These are phyloP conservation scores for Iguana delicatissima DNA, from an alignment of 2,797 vertebrate genomes.

Conservation along the genomic window DNA sequence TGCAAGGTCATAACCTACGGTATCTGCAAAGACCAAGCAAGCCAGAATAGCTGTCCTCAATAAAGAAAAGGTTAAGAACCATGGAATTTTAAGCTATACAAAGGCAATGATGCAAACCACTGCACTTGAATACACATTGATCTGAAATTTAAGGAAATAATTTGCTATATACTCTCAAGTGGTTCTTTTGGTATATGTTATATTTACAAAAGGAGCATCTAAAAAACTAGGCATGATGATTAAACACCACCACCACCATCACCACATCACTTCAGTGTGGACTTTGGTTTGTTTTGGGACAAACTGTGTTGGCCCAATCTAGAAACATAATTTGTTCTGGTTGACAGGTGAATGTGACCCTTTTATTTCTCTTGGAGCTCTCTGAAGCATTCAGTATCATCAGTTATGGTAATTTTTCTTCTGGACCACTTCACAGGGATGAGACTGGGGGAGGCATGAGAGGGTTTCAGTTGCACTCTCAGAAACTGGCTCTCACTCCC, in stretches of 20 bases:
- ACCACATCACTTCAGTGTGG: not conserved
- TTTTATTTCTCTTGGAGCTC: not conserved
- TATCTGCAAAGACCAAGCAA: slow-evolving; percentile 10
- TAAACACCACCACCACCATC: not conserved
- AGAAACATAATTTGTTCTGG: not conserved
- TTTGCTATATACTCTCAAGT: not conserved
- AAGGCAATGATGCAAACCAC: not conserved
- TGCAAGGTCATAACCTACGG: not conserved
- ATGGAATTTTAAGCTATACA: not conserved
- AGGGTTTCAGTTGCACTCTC: not conserved
- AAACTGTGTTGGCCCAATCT: not conserved
- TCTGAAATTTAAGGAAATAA: not conserved
- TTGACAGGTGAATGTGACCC: not conserved
- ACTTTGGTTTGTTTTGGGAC: not conserved
- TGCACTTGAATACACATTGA: not conserved
- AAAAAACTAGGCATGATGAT: not conserved
- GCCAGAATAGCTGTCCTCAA: not conserved
- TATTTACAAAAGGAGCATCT: not conserved
- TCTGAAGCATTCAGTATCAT: not conserved
- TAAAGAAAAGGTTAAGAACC: not conserved
- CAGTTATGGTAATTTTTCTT: not conserved
- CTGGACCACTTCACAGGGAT: not conserved
- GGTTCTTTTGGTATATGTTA: not conserved
- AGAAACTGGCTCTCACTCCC: not conserved
- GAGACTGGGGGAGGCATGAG: not conserved